A percentile compares a stretch with the other conserved stretches of the same genome.
phyloP scores from a whole-genome alignment of 1,140 invertebrate genomes.

The Sitophilus oryzae region DNA sequence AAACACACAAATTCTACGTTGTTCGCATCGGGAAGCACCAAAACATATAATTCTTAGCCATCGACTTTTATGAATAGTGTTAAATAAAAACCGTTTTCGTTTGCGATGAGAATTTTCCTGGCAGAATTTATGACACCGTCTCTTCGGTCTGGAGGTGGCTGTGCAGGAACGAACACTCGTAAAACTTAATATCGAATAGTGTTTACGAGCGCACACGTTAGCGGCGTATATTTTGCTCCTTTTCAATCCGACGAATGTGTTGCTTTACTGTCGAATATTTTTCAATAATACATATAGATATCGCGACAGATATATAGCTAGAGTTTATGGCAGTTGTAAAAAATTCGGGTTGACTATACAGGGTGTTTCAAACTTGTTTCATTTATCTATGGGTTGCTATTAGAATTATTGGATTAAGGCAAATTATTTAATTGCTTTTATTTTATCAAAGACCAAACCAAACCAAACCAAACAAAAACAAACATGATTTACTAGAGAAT shows the following conservation, averaged over 20 bases:
- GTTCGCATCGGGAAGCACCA: background rate
- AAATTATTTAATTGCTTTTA: no score
- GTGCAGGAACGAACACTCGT: background rate
- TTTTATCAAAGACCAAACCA: no score
- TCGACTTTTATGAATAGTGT: background rate
- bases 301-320: no score
- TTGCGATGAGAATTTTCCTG: background rate
- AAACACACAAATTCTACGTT: background rate
- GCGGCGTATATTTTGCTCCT: background rate
- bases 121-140: background rate
- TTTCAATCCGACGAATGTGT: background rate
- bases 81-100: background rate
- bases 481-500: no score
- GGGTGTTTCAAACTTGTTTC: no score
- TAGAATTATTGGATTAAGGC: no score
- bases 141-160: no score
- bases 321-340: no score
- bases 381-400: no score
- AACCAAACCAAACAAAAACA: no score
- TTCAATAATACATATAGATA: background rate
- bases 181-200: background rate
- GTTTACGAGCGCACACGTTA: background rate
- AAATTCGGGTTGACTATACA: no score
- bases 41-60: background rate
- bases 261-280: background rate